Conservation (phyloP, 2,113 vertebrate genomes). For the Abramis brama region DNA sequence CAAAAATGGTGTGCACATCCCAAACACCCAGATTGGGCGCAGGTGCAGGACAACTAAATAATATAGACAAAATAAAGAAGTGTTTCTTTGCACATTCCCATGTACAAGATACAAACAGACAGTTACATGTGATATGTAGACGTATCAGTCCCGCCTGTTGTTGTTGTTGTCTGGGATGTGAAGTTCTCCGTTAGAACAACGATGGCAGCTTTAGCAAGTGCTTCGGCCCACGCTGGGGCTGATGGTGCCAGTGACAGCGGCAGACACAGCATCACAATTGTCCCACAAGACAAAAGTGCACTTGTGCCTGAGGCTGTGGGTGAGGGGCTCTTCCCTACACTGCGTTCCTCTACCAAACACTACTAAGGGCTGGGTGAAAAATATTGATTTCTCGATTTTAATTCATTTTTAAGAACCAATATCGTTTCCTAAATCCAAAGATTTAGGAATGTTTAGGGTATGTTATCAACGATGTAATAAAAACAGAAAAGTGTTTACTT, state of each 20-base stretch:
- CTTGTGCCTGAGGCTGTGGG: slow-evolving; percentile 76
- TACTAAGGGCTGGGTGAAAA: too few relatives aligned
- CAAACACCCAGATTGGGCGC: too few relatives aligned
- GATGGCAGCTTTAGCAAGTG: slow-evolving; percentile 60
- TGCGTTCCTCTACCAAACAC: background rate
- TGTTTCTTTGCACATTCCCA: background rate
- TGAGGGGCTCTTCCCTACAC: slow-evolving; percentile 47
- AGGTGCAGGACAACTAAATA: too few relatives aligned
- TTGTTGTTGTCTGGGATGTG: slow-evolving; percentile 16
- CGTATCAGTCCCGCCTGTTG: background rate
- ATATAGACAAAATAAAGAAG: too few relatives aligned
- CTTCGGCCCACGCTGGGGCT: slow-evolving; percentile 77
- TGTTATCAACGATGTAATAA: too few relatives aligned
- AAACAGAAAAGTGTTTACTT: too few relatives aligned
- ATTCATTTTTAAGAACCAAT: too few relatives aligned
- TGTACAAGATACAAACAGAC: background rate
- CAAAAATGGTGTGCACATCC: too few relatives aligned
- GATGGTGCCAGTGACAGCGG: slow-evolving; percentile 79
- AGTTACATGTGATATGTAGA: background rate
- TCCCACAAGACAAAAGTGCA: slow-evolving; percentile 80
- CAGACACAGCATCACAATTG: slow-evolving; percentile 87
- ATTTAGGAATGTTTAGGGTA: too few relatives aligned
- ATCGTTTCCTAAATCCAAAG: too few relatives aligned
- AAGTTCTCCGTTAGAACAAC: slow-evolving; percentile 47
- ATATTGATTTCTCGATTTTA: too few relatives aligned